Base-by-base conservation (phyloP, 1,140 invertebrate species). In the Helicorthomorpha holstii region DNA sequence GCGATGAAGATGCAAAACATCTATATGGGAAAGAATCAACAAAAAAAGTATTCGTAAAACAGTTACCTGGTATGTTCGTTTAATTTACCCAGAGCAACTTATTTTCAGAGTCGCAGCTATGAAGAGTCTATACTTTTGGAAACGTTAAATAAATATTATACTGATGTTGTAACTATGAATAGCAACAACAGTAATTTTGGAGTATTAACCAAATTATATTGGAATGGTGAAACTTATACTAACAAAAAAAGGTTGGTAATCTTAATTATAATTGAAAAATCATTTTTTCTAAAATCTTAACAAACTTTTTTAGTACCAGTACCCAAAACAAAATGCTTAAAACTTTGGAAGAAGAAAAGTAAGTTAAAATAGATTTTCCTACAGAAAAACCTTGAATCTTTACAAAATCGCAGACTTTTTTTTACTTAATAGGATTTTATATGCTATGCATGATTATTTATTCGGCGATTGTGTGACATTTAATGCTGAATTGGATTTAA, bases 181-280 rank as follows among this genome's bases (percentile, higher is more conserved):
- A 46, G 7, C 19, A 46, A 46, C 25, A 22, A 7, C 21, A 7
- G 4, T 19, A 25, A 25, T 46, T 46, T 7, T 46, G 44, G 44
- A 22, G 19, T 46, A 46, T 46, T 46, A 25, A 7, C 4, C 7
- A 46, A 46, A 46, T 12, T 46, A 10, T 46, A 46, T 46, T 46
- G 44, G 44, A 46, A 46, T 19, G 44, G 44, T 7, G 44, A 46
- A 22, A 46, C 44, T 4, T 46, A 46, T 19, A 46, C 44, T 22
- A 25, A 22, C 19, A 46, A 25, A 46, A 46, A 25, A 22, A 46
- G 44, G 44, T 46, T 7, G 19, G 19, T 46, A 46, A 46, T 46
- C 4, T 7, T 22, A 10, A 7, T 46, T 10, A 7, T 46, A 21
- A 19, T 25, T 7, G 7, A 22, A 25, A 7, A 22, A 46, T 46